Conservation (phyloP, 2,888 invertebrate species). For the Cryptophagus acutangulus region DNA sequence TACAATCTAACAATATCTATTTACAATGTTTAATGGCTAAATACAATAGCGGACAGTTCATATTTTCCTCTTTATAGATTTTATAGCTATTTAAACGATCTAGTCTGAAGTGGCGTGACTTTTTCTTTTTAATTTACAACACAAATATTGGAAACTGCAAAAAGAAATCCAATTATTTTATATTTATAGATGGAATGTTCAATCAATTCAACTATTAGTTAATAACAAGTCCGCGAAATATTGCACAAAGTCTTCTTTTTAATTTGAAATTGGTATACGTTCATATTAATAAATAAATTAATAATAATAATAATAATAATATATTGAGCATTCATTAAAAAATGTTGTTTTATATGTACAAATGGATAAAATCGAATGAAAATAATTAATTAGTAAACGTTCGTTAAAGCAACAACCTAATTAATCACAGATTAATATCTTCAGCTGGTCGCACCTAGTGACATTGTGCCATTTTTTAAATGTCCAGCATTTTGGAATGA, state of each 20-base stretch:
- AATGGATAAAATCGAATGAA: slow-evolving; percentile 10
- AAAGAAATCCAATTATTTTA: too few relatives aligned
- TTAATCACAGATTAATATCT: slow-evolving; percentile 38
- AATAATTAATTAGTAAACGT: too few relatives aligned
- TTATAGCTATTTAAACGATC: too few relatives aligned
- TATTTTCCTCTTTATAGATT: too few relatives aligned
- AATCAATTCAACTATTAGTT: not conserved
- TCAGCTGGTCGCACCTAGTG: slow-evolving; percentile 63
- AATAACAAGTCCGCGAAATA: slow-evolving; percentile 4
- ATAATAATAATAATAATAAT: too few relatives aligned
- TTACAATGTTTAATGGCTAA: slow-evolving; percentile 24
- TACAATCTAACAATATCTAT: slow-evolving; percentile 36
- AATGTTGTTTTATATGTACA: slow-evolving; percentile 10
- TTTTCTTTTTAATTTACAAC: too few relatives aligned
- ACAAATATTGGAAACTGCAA: too few relatives aligned
- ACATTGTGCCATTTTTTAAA: slow-evolving; percentile 48
- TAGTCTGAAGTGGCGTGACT: too few relatives aligned
- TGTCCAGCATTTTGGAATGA: slow-evolving; percentile 52
- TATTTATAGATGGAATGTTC: not conserved
- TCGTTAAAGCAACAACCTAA: slow-evolving; percentile 16
- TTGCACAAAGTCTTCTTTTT: slow-evolving; percentile 5
- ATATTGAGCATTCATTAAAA: slow-evolving; percentile 20
- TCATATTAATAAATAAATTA: too few relatives aligned
- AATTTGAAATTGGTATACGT: slow-evolving; percentile 5
- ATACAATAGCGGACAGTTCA: slow-evolving; percentile 10